phyloP scores from a whole-genome alignment of 2,797 vertebrate genomes.

The Dendrocincla tyrannina region DNA sequence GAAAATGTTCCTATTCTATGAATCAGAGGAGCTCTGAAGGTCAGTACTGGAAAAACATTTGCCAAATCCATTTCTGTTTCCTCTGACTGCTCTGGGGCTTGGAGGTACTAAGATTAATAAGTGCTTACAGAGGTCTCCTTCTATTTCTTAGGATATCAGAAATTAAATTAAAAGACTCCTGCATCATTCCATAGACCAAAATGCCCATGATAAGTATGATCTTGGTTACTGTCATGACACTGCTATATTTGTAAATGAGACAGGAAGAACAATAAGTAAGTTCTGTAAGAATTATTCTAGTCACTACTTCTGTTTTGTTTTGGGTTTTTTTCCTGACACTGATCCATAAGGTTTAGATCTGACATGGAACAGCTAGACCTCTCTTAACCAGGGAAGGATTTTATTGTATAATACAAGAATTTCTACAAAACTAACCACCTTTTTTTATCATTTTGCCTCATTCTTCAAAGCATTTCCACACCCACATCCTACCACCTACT shows the following conservation, averaged over 20 bases:
- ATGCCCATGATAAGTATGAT: not conserved
- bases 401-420: not conserved
- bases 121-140: not conserved
- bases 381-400: not conserved
- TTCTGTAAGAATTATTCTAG: not conserved
- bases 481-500: not conserved
- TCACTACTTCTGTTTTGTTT: not conserved
- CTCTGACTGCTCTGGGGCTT: not conserved
- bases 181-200: not conserved
- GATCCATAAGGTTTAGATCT: not conserved
- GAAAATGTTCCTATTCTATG: not conserved
- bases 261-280: not conserved
- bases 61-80: not conserved
- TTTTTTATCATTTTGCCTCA: not conserved
- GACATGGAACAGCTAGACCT: not conserved
- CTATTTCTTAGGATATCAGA: not conserved
- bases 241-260: not conserved
- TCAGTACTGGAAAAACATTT: not conserved
- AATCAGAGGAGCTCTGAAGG: not conserved
- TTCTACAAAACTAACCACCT: not conserved
- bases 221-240: not conserved
- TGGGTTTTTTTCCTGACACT: not conserved
- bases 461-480: not conserved
- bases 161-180: not conserved
- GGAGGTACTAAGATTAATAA: not conserved